Percentiles rank a stretch among this genome's conserved stretches.
Conservation (phyloP, 1,140 invertebrate genomes). For the Tetramorium alpestre region DNA sequence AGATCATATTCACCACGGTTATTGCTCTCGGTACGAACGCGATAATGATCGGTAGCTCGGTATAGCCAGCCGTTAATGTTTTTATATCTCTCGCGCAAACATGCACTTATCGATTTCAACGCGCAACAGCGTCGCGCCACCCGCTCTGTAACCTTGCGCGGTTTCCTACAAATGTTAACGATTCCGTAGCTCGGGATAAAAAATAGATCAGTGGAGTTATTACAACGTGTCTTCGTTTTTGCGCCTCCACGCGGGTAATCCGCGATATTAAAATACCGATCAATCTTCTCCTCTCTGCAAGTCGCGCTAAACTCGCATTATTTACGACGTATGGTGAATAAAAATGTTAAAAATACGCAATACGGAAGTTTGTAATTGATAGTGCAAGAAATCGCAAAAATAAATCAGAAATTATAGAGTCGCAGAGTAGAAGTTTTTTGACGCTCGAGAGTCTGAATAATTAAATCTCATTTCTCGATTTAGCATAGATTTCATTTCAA, state of each 20-base stretch:
- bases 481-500: background rate
- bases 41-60: conserved; percentile 35
- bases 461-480: background rate
- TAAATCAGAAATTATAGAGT: background rate
- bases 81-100: conserved; percentile 34
- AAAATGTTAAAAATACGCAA: background rate
- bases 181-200: background rate
- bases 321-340: background rate
- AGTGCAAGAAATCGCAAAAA: background rate
- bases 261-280: conserved; percentile 49
- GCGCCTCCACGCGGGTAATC: conserved; percentile 14
- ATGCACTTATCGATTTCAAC: conserved; percentile 51
- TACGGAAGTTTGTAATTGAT: conserved; percentile 8
- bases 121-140: conserved; percentile 32
- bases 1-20: conserved; percentile 39
- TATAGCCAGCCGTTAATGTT: conserved; percentile 21
- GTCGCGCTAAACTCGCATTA: conserved; percentile 13
- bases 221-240: conserved; percentile 30
- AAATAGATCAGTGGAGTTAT: conserved; percentile 48
- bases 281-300: conserved; percentile 20
- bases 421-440: background rate
- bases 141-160: conserved; percentile 14
- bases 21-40: conserved; percentile 21
- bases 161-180: conserved; percentile 37
- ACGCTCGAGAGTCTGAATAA: background rate